Conservation (phyloP, 2,797 vertebrate genomes). For the Selene dorsalis region DNA sequence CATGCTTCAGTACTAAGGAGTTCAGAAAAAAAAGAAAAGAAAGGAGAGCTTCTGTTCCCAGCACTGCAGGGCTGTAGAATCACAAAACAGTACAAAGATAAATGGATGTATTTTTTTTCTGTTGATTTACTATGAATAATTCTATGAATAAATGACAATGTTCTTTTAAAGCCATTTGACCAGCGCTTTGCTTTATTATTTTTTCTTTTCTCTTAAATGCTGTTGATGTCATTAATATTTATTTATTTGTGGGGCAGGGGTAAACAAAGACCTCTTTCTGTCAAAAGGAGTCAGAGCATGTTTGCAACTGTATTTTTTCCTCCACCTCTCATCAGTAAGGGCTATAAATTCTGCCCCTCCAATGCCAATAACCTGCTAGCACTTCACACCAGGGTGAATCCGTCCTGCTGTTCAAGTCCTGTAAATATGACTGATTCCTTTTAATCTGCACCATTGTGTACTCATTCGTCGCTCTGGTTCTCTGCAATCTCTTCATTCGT, state of each 20-base stretch:
- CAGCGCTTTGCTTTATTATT: neutral
- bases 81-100: slow-evolving; percentile 20
- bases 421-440: slow-evolving; percentile 66
- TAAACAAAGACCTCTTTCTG: slow-evolving; percentile 48
- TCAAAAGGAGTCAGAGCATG: slow-evolving; percentile 25
- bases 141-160: slow-evolving; percentile 40
- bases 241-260: neutral
- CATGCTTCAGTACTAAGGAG: slow-evolving; percentile 65
- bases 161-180: slow-evolving; percentile 25
- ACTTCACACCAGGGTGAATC: slow-evolving; percentile 41
- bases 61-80: slow-evolving; percentile 25
- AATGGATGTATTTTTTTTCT: slow-evolving; percentile 17
- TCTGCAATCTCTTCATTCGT: slow-evolving; percentile 45
- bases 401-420: slow-evolving; percentile 51
- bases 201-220: slow-evolving; percentile 3
- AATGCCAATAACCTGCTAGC: slow-evolving; percentile 51
- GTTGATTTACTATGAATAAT: slow-evolving; percentile 43
- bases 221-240: slow-evolving; percentile 11
- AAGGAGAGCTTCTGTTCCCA: slow-evolving; percentile 26
- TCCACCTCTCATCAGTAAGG: slow-evolving; percentile 26
- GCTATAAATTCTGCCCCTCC: slow-evolving; percentile 25
- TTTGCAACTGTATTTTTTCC: slow-evolving; percentile 12
- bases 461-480: slow-evolving; percentile 31
- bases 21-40: slow-evolving; percentile 23
- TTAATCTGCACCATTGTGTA: slow-evolving; percentile 55